Evolutionary conservation across 2,797 vertebrate species (phyloP), one percentile per base, ranked within the genome.

Genomic region (Coregonus ussuriensis): DNA sequence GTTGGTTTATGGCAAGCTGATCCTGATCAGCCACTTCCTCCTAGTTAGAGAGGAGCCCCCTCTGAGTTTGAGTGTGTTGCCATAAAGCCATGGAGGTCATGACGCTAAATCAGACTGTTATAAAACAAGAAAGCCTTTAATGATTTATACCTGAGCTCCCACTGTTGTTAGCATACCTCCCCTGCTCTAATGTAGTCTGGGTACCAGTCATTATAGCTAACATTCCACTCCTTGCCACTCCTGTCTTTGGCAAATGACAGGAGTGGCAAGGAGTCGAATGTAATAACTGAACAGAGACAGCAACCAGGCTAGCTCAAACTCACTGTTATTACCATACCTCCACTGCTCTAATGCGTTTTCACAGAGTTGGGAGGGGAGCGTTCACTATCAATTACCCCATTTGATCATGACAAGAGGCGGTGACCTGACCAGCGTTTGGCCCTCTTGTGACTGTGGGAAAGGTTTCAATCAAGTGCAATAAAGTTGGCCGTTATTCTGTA

Each of bases 101-200:
- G 31, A 18, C 35, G 63, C 65, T 78, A 73, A 80, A 80, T 78
- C 76, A 75, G 41, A 79, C 54, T 21, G 13, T 52, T 62, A 25
- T 31, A 68, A 47, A 15, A 21, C 41, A 47, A n/a, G n/a, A 70
- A 14, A 70, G 37, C 56, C 15, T 16, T 4, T 25, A 6, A 25
- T 74, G 77, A 75, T 76, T 82, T 72, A 74, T 37, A 53, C 65
- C 15, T n/a, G 35, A 14, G 35, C 47, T 33, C 29, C 37, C 18
- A 21, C 37, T 76, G 70, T 62, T 73, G 15, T 72, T 72, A 71
- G 9, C 63, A 54, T 56, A 80, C 59, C 54, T 76, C 16, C 66
- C 9, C 51, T 69, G 35, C 6, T 37, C 16, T 47, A 9, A 70
- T 13, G 31, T 29, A 47, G 41, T 47, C 41, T 11, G 9, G 41